Conservation (phyloP, 2,113 vertebrate genomes). For the Cynocephalus volans region DNA sequence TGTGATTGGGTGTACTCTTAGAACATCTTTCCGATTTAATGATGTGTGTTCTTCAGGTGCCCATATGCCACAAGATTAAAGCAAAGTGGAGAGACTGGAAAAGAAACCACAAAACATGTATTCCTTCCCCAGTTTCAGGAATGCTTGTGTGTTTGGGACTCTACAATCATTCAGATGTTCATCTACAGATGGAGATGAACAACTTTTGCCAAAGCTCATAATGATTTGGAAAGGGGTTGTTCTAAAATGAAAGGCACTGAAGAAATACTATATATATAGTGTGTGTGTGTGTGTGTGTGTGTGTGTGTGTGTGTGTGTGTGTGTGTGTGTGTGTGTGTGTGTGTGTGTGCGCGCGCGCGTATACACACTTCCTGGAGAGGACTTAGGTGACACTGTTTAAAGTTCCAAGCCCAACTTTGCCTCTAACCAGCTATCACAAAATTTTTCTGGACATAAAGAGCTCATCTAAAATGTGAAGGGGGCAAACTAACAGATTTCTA, state of each 20-base stretch:
- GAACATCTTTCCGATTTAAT: background rate
- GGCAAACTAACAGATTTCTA: background rate
- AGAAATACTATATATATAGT: background rate
- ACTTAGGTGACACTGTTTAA: background rate
- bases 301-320: too few relatives aligned
- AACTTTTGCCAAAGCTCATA: background rate
- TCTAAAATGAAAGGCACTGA: slow-evolving; percentile 13
- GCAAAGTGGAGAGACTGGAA: background rate
- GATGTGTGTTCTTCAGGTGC: background rate
- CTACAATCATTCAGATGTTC: background rate
- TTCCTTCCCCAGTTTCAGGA: background rate
- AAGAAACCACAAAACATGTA: background rate
- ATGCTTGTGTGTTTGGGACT: background rate
- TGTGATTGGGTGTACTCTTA: background rate
- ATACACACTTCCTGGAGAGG: background rate
- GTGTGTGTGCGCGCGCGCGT: too few relatives aligned
- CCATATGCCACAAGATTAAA: background rate
- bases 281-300: too few relatives aligned
- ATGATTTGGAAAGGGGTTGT: background rate
- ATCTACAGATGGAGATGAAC: background rate
- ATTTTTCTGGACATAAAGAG: background rate
- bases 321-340: too few relatives aligned
- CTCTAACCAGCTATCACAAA: background rate
- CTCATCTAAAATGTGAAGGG: background rate
- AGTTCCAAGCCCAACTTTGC: background rate